Base-by-base conservation (phyloP, 2,113 vertebrate species). In the Pluvianellus socialis region DNA sequence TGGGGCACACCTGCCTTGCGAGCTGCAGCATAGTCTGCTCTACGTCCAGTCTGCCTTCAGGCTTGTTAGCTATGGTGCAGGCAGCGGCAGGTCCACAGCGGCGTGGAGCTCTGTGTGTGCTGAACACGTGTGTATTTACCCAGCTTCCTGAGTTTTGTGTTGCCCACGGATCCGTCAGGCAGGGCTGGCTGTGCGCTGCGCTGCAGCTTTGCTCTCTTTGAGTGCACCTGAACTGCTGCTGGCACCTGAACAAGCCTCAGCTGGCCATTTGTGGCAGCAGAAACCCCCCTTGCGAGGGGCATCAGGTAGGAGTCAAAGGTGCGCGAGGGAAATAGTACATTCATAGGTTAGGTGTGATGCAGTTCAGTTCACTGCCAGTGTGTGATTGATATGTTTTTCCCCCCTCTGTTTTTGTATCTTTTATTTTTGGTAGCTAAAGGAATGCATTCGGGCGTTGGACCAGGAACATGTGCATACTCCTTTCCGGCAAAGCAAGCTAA, bases 401-500 rank as follows among this genome's bases (percentile, higher is more conserved):
- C 10, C 14, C 21, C 50, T 59, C n/a, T 52, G 7, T 32, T 65
- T 52, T 7, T 70, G 6, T 89, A 52, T 71, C 15, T 50, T 14
- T 88, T 73, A 76, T 50, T 66, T 84, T 88, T 72, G 90, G 73
- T 92, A 99, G 99, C 98, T 99, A 20, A 99, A 99, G 96, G 99
- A 99, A 95, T 99, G 99, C 86, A 99, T 99, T 87, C 98, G 99
- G 26, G 99, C 99, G 0, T 90, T 99, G 94, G 99, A 99, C 97
- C 99, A 99, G 96, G 98, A 99, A 26, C 98, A 99, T 7, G 97
- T 86, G 0, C 99, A 99, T 65, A 99, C 99, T 58, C 99, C 99
- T 63, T 99, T 99, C 98, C 98, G 99, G 94, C 99, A 99, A 96
- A 99, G 99, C 98, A 99, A 99, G 94, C 97, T 99, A 68, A 99